These are phyloP conservation scores for Drosophila simulans DNA, from an alignment of 1,140 invertebrate genomes.

Conservation along the genomic window DNA sequence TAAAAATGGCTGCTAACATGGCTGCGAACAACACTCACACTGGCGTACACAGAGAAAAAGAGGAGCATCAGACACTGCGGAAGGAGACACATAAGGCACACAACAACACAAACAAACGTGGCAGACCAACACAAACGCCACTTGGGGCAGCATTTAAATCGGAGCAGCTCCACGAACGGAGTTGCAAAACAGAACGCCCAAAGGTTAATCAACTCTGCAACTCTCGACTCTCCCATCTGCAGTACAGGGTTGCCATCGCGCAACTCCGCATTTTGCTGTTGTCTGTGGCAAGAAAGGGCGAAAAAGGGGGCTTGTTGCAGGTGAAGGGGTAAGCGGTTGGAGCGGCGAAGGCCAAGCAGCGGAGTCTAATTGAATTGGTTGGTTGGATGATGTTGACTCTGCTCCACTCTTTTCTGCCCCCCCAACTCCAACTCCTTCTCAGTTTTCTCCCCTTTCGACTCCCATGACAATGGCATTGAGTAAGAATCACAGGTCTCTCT, in stretches of 20 bases:
- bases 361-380: constrained; percentile 78
- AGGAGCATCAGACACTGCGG: constrained; percentile 68
- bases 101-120: constrained; percentile 17
- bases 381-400: constrained; percentile 43
- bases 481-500: constrained; percentile 34
- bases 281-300: constrained; percentile 63
- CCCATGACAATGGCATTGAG: constrained; percentile 82
- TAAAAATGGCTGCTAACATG: constrained; percentile 82
- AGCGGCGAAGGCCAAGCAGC: constrained; percentile 56
- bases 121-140: constrained; percentile 21
- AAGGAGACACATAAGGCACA: constrained; percentile 46
- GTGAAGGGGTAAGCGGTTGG: constrained; percentile 39
- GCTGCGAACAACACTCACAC: constrained; percentile 58
- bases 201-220: constrained; percentile 84
- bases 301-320: constrained; percentile 14
- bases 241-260: constrained; percentile 47
- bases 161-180: constrained; percentile 77
- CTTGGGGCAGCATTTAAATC: constrained; percentile 70
- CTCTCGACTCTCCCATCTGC: constrained; percentile 38
- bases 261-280: constrained; percentile 63
- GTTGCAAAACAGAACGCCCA: constrained; percentile 81
- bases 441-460: constrained; percentile 19
- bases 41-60: constrained; percentile 5
- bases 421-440: constrained; percentile 1
- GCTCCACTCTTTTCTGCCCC: constrained; percentile 15